Evolutionary conservation across 2,113 vertebrate species (phyloP).

Genomic region (Cyprinodon variegatus): DNA sequence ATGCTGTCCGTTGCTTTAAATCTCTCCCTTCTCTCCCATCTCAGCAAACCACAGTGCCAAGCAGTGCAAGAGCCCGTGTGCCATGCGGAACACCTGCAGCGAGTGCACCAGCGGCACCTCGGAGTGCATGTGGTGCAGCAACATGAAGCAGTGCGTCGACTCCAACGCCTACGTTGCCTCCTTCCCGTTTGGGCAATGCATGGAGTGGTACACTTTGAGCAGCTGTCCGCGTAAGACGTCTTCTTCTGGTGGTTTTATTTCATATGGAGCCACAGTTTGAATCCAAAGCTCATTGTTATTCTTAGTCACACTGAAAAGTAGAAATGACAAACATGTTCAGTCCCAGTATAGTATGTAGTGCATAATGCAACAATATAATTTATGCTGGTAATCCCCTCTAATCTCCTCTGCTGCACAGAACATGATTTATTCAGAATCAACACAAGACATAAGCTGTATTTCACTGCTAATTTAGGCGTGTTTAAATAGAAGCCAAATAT

Average conservation of each 20-base stretch:
- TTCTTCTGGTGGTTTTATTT: not conserved
- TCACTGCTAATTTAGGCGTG: not conserved
- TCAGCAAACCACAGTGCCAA: slow-evolving; percentile 97
- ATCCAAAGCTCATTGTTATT: accelerated
- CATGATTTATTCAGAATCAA: not conserved
- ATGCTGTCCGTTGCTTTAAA: not conserved
- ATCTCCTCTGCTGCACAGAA: not conserved
- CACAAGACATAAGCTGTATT: not conserved
- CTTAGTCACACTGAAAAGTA: not conserved
- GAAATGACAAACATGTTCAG: not conserved
- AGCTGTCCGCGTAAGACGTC: slow-evolving; percentile 89
- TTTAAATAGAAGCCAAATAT: not conserved
- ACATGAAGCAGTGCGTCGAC: slow-evolving; percentile 98
- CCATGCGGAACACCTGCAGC: slow-evolving; percentile 84
- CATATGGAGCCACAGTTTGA: not conserved
- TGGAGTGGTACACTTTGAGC: slow-evolving; percentile 99
- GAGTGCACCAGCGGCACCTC: slow-evolving; percentile 96
- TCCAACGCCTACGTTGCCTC: slow-evolving; percentile 98
- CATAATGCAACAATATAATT: not conserved
- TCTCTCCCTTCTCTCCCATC: not conserved
- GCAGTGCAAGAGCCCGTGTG: slow-evolving; percentile 93
- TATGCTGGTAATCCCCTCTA: not conserved
- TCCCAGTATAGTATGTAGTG: not conserved
- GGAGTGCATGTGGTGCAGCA: slow-evolving; percentile 99
- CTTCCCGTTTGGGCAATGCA: slow-evolving; percentile 97